These are phyloP conservation scores for Choreutis nemorana DNA, from an alignment of 2,888 invertebrate genomes.

Conservation along the genomic window DNA sequence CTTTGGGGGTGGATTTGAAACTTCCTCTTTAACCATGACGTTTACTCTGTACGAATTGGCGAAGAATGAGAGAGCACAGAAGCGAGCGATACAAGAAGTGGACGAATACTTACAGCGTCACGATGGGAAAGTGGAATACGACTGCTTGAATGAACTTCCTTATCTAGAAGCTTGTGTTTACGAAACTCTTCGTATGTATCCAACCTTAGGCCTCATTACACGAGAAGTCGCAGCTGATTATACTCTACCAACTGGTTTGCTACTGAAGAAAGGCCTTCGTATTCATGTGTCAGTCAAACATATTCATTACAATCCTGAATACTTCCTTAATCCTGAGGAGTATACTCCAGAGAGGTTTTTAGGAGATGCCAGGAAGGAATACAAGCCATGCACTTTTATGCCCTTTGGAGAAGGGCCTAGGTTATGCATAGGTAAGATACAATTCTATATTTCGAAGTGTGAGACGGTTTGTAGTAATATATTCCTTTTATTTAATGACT, in stretches of 20 bases:
- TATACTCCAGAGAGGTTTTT: conserved; percentile 38
- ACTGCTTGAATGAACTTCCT: conserved; percentile 25
- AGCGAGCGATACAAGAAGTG: conserved; percentile 22
- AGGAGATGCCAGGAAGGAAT: conserved; percentile 21
- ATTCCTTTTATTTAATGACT: too few species aligned
- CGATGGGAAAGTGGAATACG: conserved; percentile 20
- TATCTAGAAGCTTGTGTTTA: conserved; percentile 29
- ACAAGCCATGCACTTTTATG: conserved; percentile 33
- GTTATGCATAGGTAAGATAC: conserved; percentile 38
- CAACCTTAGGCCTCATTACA: conserved; percentile 28
- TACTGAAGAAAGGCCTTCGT: conserved; percentile 28
- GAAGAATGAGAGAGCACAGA: conserved; percentile 22
- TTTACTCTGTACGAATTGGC: conserved; percentile 29
- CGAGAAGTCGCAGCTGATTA: conserved; percentile 36
- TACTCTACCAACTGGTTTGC: conserved; percentile 27
- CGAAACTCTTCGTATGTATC: conserved; percentile 34
- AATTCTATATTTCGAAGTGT: background rate
- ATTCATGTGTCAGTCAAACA: conserved; percentile 37
- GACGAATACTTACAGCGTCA: conserved; percentile 21
- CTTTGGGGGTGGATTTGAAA: conserved; percentile 36
- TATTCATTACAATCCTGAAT: conserved; percentile 28
- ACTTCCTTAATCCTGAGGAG: conserved; percentile 33
- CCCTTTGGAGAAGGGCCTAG: conserved; percentile 47
- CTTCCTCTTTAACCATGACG: conserved; percentile 24
- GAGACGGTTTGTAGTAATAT: too few species aligned